Base-by-base conservation (phyloP, 2,888 invertebrate genomes). In the Mythimna ferrago region DNA sequence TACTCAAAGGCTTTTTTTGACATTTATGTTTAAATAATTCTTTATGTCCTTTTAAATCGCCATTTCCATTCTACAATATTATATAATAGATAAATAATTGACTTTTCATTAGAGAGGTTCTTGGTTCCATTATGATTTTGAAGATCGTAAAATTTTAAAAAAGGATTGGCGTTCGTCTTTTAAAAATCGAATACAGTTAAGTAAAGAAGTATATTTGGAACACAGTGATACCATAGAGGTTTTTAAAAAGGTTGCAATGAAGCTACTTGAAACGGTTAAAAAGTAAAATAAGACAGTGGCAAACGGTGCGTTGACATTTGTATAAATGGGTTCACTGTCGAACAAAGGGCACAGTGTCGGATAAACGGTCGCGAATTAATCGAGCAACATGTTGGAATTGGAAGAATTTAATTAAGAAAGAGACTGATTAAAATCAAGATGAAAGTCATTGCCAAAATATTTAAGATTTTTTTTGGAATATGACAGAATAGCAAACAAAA, bases 271-370 rank as follows among this genome's bases (percentile, higher is more conserved):
- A 32, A 21, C 38, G n/a, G 6, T 44, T 16, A 51, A 44, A 75
- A 68, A 41, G 14, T 35, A 63, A 58, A 76, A 54, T 54, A 78
- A 77, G 61, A 78, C 53, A 41, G 60, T 53, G 53, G 70, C 71
- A 53, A 26, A 63, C 57, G 48, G 76, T 76, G 60, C 76, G 66
- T 78, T 76, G 78, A 76, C 78, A 78, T 76, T 76, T 66, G 66
- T 78, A 72, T 72, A 57, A 78, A 73, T 78, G 78, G 56, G 51
- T 62, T 61, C 61, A 66, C 76, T 54, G 56, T 53, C 62, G 66
- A 66, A 78, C 61, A 76, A 76, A 73, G 78, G 61, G 66, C 56
- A 65, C 61, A 51, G 76, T 62, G 41, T 56, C 11, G 60, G 72
- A 65, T 41, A 44, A 71, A 61, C 51, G 60, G 54, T 11, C 48